Evolutionary conservation across 2,888 invertebrate species (phyloP).

Genomic region (Orthosia gothica): DNA sequence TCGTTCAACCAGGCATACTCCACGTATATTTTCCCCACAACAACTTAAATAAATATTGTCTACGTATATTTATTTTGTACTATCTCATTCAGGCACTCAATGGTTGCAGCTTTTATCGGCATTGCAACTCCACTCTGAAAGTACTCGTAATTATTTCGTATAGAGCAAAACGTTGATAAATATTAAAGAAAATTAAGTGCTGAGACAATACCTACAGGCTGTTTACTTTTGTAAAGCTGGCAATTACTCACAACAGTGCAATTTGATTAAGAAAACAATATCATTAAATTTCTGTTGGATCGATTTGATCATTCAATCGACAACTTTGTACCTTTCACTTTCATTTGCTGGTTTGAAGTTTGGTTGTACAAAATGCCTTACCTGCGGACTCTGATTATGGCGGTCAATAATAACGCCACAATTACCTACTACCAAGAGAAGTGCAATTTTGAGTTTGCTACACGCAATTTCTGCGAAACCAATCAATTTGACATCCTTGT

Average conservation of each 20-base stretch:
- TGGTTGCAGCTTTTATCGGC: slow-evolving; percentile 42
- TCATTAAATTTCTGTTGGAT: too few relatives aligned
- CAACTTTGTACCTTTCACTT: slow-evolving; percentile 35
- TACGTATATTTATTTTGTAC: slow-evolving; percentile 51
- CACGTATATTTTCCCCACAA: slow-evolving; percentile 6
- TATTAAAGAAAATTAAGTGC: slow-evolving; percentile 36
- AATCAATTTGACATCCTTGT: slow-evolving; percentile 72
- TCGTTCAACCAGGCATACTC: slow-evolving; percentile 9
- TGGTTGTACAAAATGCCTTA: slow-evolving; percentile 59
- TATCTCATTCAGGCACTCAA: slow-evolving; percentile 62
- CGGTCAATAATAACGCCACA: slow-evolving; percentile 67
- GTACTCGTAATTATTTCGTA: slow-evolving; percentile 42
- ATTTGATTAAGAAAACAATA: background rate
- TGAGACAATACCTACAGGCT: slow-evolving; percentile 14
- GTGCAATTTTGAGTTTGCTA: slow-evolving; percentile 71
- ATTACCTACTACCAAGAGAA: slow-evolving; percentile 68
- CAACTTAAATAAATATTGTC: slow-evolving; percentile 47
- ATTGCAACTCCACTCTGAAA: slow-evolving; percentile 34
- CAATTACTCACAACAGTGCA: background rate
- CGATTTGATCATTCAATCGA: slow-evolving; percentile 28
- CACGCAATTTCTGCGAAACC: slow-evolving; percentile 78
- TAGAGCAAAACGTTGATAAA: slow-evolving; percentile 21
- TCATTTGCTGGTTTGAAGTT: slow-evolving; percentile 32
- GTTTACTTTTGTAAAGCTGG: slow-evolving; percentile 11
- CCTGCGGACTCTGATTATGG: slow-evolving; percentile 62